Percentiles rank a stretch among this genome's conserved stretches.
phyloP scores from a whole-genome alignment of 2,113 vertebrate species.

The Psephotus haematonotus region DNA sequence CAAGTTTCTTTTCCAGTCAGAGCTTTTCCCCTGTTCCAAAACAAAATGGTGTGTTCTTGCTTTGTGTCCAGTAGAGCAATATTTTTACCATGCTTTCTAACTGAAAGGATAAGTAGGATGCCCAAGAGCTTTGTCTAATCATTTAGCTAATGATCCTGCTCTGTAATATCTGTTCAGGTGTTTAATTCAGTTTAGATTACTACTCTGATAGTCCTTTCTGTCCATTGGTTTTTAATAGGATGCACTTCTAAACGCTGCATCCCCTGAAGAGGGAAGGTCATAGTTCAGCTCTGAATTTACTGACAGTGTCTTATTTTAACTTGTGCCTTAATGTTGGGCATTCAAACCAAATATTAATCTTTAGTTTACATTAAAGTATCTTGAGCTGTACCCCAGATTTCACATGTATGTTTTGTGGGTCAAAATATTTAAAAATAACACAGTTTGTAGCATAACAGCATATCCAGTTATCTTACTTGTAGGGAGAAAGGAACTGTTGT shows the following conservation, averaged over 20 bases:
- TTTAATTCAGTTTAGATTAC: slow-evolving; percentile 45
- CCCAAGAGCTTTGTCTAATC: slow-evolving; percentile 28
- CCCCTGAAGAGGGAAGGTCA: background rate
- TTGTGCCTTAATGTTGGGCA: background rate
- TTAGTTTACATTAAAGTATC: background rate
- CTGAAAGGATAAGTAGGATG: background rate
- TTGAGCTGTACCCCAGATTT: background rate
- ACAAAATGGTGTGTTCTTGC: background rate
- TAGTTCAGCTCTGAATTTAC: background rate
- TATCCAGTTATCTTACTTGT: background rate
- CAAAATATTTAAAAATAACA: background rate
- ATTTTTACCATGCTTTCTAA: slow-evolving; percentile 6
- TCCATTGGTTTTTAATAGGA: slow-evolving; percentile 29
- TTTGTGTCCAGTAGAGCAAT: background rate
- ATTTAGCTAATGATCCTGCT: slow-evolving; percentile 50
- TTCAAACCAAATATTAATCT: background rate
- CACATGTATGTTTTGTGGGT: background rate
- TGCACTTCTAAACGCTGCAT: background rate
- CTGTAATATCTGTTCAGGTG: slow-evolving; percentile 24
- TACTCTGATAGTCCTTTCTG: slow-evolving; percentile 16
- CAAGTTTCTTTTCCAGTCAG: background rate
- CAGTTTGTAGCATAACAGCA: background rate
- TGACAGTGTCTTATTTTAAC: background rate
- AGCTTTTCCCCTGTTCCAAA: background rate
- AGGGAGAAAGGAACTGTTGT: background rate